A percentile compares a stretch with the other conserved stretches of the same genome.
Evolutionary conservation across 2,113 vertebrate genomes (phyloP).

Genomic region (Myiozetetes cayanensis): DNA sequence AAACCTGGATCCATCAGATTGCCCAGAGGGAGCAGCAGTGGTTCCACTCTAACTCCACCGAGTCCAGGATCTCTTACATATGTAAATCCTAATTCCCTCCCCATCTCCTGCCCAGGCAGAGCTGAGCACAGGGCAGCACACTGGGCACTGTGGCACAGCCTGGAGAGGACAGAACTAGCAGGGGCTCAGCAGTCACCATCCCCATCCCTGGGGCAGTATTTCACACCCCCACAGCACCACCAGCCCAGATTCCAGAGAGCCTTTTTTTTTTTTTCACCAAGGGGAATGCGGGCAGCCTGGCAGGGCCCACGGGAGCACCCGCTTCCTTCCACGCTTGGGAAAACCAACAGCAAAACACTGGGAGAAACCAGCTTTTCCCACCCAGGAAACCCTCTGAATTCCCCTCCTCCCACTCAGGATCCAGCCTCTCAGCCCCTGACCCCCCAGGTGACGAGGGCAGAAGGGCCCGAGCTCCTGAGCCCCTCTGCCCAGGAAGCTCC

Average conservation of each 20-base stretch:
- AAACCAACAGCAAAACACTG: background rate
- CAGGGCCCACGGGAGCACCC: accelerated
- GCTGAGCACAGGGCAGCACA: background rate
- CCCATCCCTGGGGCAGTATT: background rate
- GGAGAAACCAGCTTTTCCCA: background rate
- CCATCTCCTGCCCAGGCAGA: background rate
- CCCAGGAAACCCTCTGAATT: background rate
- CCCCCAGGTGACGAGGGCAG: accelerated
- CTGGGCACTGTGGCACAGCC: background rate
- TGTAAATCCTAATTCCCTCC: background rate
- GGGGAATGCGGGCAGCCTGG: background rate
- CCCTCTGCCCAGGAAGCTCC: accelerated
- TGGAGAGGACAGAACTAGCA: background rate
- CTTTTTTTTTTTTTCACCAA: background rate
- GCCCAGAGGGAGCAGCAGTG: accelerated
- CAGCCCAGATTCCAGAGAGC: background rate
- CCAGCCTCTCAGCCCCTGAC: accelerated
- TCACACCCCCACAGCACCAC: background rate
- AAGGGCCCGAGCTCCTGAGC: background rate
- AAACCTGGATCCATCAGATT: background rate
- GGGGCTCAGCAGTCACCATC: background rate
- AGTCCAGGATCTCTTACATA: accelerated
- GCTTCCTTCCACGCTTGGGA: background rate
- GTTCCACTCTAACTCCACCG: accelerated
- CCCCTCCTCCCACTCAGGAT: background rate